Evolutionary conservation across 2,797 vertebrate genomes (phyloP).

Genomic region (Enteromius treurensis): DNA sequence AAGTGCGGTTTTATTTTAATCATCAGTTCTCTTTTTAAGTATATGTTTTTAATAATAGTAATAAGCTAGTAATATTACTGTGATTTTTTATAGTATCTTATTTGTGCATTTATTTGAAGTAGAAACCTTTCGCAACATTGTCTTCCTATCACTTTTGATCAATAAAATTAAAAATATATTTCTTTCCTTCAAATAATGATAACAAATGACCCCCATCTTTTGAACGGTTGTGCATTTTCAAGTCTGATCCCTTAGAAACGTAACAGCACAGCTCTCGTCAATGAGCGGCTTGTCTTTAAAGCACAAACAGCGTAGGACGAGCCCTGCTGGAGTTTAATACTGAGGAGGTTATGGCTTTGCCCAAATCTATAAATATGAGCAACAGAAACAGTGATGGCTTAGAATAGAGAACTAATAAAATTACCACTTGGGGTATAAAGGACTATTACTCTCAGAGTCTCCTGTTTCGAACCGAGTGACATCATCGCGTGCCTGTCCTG

Average conservation of each 20-base stretch:
- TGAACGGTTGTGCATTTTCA: too few relatives aligned
- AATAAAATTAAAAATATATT: background rate
- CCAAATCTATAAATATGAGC: background rate
- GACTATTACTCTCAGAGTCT: background rate
- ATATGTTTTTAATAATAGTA: too few relatives aligned
- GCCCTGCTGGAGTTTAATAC: background rate
- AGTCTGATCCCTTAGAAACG: background rate
- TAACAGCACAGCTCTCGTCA: background rate
- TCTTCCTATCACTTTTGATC: background rate
- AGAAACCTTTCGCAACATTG: background rate
- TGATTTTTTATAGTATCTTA: background rate
- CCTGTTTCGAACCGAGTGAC: background rate
- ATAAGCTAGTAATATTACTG: background rate
- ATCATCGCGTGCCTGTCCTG: background rate
- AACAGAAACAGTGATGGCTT: background rate
- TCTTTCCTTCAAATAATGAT: background rate
- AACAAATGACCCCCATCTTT: background rate
- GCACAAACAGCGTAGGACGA: background rate
- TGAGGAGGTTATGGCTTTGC: background rate
- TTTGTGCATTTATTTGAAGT: background rate
- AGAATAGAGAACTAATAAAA: constrained; percentile 1
- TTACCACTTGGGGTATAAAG: background rate
- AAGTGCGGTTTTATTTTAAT: background rate
- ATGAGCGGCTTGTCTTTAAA: background rate
- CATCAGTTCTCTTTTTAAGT: background rate